A percentile compares a stretch with the other conserved stretches of the same genome.
Evolutionary conservation across 2,888 invertebrate species (phyloP).

Genomic region (Atrina japonica): DNA sequence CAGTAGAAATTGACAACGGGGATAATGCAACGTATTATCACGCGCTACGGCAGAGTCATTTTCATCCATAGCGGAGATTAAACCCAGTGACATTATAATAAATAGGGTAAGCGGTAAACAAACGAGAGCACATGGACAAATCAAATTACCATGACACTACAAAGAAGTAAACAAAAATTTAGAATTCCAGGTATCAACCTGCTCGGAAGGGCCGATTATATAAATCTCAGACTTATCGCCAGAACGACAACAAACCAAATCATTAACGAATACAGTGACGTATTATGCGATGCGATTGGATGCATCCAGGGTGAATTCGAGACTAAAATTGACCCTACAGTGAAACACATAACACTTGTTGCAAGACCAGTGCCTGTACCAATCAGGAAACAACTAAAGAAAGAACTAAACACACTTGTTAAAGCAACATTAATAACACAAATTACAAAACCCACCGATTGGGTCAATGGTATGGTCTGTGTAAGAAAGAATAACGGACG

Average conservation of each 20-base stretch:
- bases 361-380: constrained; percentile 36
- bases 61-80: constrained; percentile 14
- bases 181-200: constrained; percentile 32
- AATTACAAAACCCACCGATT: constrained; percentile 23
- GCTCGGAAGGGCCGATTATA: constrained; percentile 35
- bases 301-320: constrained; percentile 42
- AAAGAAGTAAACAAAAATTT: constrained; percentile 9
- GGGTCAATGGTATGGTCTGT: constrained; percentile 42
- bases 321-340: constrained; percentile 32
- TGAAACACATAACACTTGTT: constrained; percentile 34
- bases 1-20: constrained; percentile 33
- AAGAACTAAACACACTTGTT: constrained; percentile 32
- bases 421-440: constrained; percentile 18
- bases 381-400: constrained; percentile 35
- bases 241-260: constrained; percentile 16
- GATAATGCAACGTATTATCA: constrained; percentile 41
- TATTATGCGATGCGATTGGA: constrained; percentile 36
- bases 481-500: constrained; percentile 24
- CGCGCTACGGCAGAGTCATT: constrained; percentile 26
- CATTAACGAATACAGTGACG: constrained; percentile 26
- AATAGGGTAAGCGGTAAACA: constrained; percentile 26
- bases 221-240: constrained; percentile 33
- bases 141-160: constrained; percentile 35
- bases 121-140: constrained; percentile 26
- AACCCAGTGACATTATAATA: constrained; percentile 20